A percentile compares a stretch with the other conserved stretches of the same genome.
phyloP scores from a whole-genome alignment of 1,140 invertebrate genomes.

The Cryptotermes secundus region DNA sequence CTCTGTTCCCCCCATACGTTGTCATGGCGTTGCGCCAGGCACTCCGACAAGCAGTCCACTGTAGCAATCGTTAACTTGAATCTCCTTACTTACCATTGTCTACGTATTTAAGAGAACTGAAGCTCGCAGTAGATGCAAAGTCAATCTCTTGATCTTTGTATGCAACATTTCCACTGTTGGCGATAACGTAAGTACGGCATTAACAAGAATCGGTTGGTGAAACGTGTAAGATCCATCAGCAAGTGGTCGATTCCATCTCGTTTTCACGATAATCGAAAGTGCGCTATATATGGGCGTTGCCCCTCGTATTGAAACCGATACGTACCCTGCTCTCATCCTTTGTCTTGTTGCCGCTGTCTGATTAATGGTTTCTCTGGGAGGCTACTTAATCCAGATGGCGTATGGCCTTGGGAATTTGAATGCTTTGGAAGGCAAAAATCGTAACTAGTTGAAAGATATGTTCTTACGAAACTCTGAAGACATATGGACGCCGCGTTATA shows the following conservation, averaged over 20 bases:
- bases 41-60: too few species aligned
- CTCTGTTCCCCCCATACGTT: too few species aligned
- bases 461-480: too few species aligned
- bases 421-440: neutral
- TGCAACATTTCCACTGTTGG: neutral
- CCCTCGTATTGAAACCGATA: neutral
- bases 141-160: neutral
- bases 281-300: neutral
- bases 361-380: neutral
- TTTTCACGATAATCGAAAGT: neutral
- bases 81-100: too few species aligned
- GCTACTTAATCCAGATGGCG: neutral
- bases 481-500: too few species aligned
- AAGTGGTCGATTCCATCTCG: neutral
- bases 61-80: too few species aligned
- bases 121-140: neutral
- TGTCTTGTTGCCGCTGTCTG: neutral
- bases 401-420: constrained; percentile 2
- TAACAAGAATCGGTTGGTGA: neutral
- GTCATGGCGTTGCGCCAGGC: too few species aligned
- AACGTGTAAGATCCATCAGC: neutral
- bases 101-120: too few species aligned
- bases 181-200: neutral
- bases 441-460: neutral
- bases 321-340: constrained; percentile 2